These are phyloP conservation scores for Carabus problematicus DNA, from an alignment of 2,888 invertebrate species.

Conservation along the genomic window DNA sequence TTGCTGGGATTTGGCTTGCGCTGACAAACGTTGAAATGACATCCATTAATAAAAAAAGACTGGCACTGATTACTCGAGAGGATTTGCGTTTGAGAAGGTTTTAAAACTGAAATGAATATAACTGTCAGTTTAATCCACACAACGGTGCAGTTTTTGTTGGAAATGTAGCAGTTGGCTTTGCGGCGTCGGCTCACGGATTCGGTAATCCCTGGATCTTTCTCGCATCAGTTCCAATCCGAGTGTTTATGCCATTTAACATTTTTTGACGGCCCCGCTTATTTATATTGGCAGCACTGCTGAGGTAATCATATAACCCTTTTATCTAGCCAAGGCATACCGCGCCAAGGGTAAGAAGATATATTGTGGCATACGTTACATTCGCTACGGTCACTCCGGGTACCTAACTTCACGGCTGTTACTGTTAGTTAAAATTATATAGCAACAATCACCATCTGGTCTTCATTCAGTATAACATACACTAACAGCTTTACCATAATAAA, in stretches of 20 bases:
- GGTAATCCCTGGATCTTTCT: slow-evolving; percentile 24
- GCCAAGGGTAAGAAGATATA: slow-evolving; percentile 12
- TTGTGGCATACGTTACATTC: slow-evolving; percentile 9
- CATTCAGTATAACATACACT: too few species aligned
- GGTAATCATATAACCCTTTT: slow-evolving; percentile 33
- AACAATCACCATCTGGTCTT: slow-evolving; percentile 2
- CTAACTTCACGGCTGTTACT: slow-evolving; percentile 6
- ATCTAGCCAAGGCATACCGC: neutral
- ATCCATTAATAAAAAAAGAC: slow-evolving; percentile 35
- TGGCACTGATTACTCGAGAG: slow-evolving; percentile 36
- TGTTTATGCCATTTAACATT: slow-evolving; percentile 38
- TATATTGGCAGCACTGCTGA: slow-evolving; percentile 16
- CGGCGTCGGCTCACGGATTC: slow-evolving; percentile 6
- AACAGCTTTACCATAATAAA: too few species aligned
- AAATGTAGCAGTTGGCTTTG: slow-evolving; percentile 11
- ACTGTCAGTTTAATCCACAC: slow-evolving; percentile 37
- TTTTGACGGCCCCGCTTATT: slow-evolving; percentile 33
- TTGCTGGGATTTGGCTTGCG: neutral
- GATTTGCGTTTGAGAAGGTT: slow-evolving; percentile 38
- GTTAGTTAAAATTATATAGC: slow-evolving; percentile 8
- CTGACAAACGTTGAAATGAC: slow-evolving; percentile 1
- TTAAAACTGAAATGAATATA: slow-evolving; percentile 39
- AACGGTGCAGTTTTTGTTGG: slow-evolving; percentile 31
- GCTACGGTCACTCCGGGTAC: slow-evolving; percentile 11
- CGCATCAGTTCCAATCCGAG: slow-evolving; percentile 27